Percentiles rank a stretch among this genome's conserved stretches.
phyloP scores from a whole-genome alignment of 2,113 vertebrate genomes.

The Petroica traversi region DNA sequence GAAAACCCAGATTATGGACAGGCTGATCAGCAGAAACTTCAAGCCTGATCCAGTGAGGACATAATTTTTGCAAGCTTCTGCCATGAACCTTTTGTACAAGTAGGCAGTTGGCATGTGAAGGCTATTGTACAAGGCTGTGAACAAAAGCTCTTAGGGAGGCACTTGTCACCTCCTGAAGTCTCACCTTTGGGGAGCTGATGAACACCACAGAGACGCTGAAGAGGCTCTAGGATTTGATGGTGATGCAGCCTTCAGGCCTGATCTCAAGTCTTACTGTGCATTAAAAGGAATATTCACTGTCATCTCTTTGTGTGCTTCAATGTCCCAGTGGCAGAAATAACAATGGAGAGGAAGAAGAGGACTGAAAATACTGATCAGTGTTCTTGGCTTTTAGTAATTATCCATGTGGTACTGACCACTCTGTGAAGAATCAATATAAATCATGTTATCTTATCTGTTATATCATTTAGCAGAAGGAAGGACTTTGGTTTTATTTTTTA shows the following conservation, averaged over 20 bases:
- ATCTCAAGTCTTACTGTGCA: not conserved
- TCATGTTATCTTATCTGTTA: not conserved
- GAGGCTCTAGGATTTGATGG: not conserved
- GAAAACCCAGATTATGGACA: not conserved
- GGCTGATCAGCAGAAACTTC: not conserved
- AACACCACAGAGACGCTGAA: not conserved
- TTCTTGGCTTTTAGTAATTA: not conserved
- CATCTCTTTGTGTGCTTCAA: not conserved
- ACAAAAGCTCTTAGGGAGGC: not conserved
- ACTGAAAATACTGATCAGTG: not conserved
- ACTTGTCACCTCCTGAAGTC: not conserved
- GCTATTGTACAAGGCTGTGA: not conserved
- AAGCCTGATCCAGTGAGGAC: not conserved
- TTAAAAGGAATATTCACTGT: not conserved
- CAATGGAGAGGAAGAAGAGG: not conserved
- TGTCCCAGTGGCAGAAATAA: not conserved
- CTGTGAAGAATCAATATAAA: not conserved
- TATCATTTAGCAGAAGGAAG: not conserved
- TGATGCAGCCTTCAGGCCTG: not conserved
- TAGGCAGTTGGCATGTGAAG: not conserved
- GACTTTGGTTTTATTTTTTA: not conserved
- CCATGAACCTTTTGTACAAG: not conserved
- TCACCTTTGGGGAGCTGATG: not conserved
- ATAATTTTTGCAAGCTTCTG: not conserved
- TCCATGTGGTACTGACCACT: not conserved